Base-by-base conservation (phyloP, 2,888 invertebrate genomes). In the Megaustenia siamemsis region DNA sequence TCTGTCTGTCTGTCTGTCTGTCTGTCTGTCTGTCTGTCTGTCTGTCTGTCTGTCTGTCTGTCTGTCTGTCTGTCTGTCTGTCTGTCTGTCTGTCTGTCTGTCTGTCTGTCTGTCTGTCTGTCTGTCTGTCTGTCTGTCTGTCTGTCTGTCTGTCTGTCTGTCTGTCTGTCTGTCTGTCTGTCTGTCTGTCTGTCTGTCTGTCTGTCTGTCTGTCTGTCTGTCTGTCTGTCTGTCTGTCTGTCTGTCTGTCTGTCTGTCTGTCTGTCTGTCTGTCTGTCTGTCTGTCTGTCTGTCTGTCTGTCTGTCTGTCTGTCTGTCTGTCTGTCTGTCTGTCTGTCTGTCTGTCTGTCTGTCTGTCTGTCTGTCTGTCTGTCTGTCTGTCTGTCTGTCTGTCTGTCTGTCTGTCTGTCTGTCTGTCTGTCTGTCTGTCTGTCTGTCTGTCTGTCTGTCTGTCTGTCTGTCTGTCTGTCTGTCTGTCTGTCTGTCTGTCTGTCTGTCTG, bases 161-260 rank as follows among this genome's bases (percentile, higher is more conserved):
- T 66, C 28, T 66, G 28, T 66, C 28, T 66, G 28, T 66, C 28
- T 49, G 49, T 66, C 66, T 66, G 66, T 66, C 66, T 66, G 28
- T 66, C 28, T 66, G 28, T 66, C 28, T 66, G 28, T 66, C 28
- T 66, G 28, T 66, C 28, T 66, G 28, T 66, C 28, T 66, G 28
- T 66, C 28, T 66, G 66, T 66, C 66, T 66, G 66, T 66, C 66
- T 66, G 66, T 66, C 66, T 66, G 66, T 66, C 66, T 66, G 66
- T 66, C 66, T 66, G 66, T 66, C 66, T 66, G 66, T 49, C 66
- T 66, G 66, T 66, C 66, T 66, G 66, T 66, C 66, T 66, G 66
- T 66, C 66, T 66, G 66, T 66, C 66, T 66, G 66, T 66, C 66
- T 66, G 66, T 66, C 66, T 66, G 66, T 66, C 66, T 66, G 66